Base-by-base conservation (phyloP, 2,888 invertebrate genomes). In the Altica lythri region DNA sequence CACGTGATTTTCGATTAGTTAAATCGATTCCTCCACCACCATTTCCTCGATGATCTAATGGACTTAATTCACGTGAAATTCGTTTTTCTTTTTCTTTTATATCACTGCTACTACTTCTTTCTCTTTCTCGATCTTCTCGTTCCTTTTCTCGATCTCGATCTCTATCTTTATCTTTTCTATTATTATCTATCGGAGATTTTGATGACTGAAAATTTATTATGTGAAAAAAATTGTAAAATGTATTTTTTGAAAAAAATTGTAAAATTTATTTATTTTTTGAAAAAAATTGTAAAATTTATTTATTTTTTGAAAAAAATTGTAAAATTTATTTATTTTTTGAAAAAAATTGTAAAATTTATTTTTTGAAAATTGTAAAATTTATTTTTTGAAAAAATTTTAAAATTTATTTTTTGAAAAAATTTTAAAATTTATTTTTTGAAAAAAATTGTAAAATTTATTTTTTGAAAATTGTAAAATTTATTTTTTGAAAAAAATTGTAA, bases 1-100 rank as follows among this genome's bases (percentile, higher is more conserved):
- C 73, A 32, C 72, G 63, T 8, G 71, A 66, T 42, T 56, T 61
- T 30, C 63, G 64, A 56, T 70, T 68, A 2, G 69, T 61, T 64
- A 75, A 76, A 61, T 76, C 74, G 6, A 74, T 73, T 16, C 67
- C 65, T 18, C 61, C 61, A 16, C 48, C 46, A n/a, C 50, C 38
- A 16, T 67, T 70, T 59, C 78, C 77, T 69, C 80, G 78, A 67
- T 81, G 80, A 69, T 81, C 81, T 66, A 80, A 68, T 19, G 80
- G 77, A 65, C 77, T 78, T 22, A 80, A 75, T 63, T 78, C 75
- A 66, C 77, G 69, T 9, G 67, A 57, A 68, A 73, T 71, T 57
- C 73, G 63, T 59, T 75, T 74, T 46, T 75, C 75, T 19, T 69
- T 67, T 49, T 71, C 72, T 67, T 71, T 73, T 54, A 61, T 67